Evolutionary conservation across 2,888 invertebrate species (phyloP), one percentile per base, ranked within the genome.

Genomic region (Leptopilina myrica): DNA sequence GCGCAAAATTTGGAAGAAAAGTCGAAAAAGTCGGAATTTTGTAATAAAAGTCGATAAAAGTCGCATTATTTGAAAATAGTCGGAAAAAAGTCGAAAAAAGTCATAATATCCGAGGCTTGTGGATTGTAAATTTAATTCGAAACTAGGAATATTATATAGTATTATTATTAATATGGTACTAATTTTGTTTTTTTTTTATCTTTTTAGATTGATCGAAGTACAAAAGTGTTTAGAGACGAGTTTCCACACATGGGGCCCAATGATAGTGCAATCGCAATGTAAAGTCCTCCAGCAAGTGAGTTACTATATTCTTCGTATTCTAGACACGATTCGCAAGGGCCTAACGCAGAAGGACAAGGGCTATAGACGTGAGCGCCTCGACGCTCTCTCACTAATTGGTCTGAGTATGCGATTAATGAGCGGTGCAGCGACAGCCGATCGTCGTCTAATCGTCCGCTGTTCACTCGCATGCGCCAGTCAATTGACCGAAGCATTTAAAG

Each of bases 251-350:
- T 94, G 97, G 89, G 93, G 95, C 73, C 93, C 95, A 82, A 93
- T 95, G 83, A 94, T 98, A 76, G 94, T 95, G 26, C 95, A 95
- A 87, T 95, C 96, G 12, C 93, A 96, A 77, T 94, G 95, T 86
- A 95, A 97, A 91, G 95, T 97, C 67, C 92, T 95, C 15, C 98
- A 98, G 88, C 96, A 97, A 92, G 93, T 97, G 65, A 93, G 95
- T 84, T 96, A 96, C 91, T 96, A 96, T 91, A 94, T 95, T 8
- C 92, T 97, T 65, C 93, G 93, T 67, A 93, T 95, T 67, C 92
- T 97, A 78, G 92, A 93, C 75, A 93, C 93, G 80, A 95, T 96
- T 0, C 96, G 96, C 92, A 92, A 88, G 81, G 86, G 85, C 76
- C 79, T 92, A 14, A 85, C 88, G 2, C 89, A 89, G 46, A 88